Evolutionary conservation across 2,113 vertebrate genomes (phyloP), one percentile per base, ranked within the genome.

Genomic region (Plestiodon gilberti): DNA sequence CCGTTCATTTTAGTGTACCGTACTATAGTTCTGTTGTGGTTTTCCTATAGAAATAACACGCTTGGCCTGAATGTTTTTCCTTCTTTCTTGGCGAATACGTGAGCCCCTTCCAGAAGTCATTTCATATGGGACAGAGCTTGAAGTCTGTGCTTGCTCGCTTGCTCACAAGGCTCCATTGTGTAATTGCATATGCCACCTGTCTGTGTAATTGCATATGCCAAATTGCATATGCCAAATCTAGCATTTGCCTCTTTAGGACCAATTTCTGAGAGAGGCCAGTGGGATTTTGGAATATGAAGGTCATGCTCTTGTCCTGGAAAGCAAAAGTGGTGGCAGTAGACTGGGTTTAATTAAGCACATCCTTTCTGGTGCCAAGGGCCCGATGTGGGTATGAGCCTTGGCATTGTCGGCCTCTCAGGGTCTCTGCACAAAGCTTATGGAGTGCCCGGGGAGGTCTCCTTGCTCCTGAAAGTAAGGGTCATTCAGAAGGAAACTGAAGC

Each of bases 281-380:
- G 17, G 28, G 18, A 33, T 23, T 22, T 20, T 0, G 1, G 59
- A 13, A 14, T 43, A 0, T 22, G 35, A 0, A 0, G 2, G 52
- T 57, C 69, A 75, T 71, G 81, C 0, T 59, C 78, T 5, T 3
- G 2, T 38, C 1, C 10, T 40, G 40, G 25, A 59, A 62, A 82
- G 77, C 48, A 30, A 7, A 48, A 69, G 69, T 62, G 23, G 14
- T 61, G 48, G 30, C 59, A 70, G 65, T 78, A 75, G 62, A 48
- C 55, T 69, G 18, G 38, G 14, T 14, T 57, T 14, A 0, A 0
- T 33, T 35, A 20, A 2, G 33, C 8, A 48, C 20, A 85, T 48
- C 78, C n/a, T 15, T 73, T 35, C 8, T 38, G 0, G 62, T 84
- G 61, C 55, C 13, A 0, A 20, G 52, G 28, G 55, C 40, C 40